phyloP scores from a whole-genome alignment of 2,888 invertebrate species.

The Cybosia mesomella region DNA sequence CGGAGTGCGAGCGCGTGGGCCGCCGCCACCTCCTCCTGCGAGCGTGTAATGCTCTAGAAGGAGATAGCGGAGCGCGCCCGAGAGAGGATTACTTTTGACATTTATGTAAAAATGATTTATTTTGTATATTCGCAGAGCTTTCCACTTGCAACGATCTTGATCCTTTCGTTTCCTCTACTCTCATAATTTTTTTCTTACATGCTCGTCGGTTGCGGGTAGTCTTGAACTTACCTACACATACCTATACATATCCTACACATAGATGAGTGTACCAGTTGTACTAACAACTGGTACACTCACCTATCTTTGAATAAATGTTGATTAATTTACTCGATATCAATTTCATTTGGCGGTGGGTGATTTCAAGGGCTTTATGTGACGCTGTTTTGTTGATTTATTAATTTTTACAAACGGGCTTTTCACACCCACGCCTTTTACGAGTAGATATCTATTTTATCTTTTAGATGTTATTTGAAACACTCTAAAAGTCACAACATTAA shows the following conservation, averaged over 20 bases:
- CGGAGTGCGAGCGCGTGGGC: too few species aligned
- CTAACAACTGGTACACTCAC: background rate
- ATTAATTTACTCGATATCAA: constrained; percentile 3
- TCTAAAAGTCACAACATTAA: background rate
- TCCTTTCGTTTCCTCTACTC: too few species aligned
- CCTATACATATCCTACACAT: background rate
- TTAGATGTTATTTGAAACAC: background rate
- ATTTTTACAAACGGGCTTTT: background rate
- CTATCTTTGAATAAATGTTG: background rate
- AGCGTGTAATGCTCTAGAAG: too few species aligned
- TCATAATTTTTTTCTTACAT: too few species aligned
- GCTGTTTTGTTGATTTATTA: background rate
- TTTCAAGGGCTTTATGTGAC: background rate
- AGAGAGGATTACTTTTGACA: too few species aligned
- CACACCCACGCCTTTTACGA: background rate
- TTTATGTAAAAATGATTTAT: too few species aligned
- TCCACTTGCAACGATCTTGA: too few species aligned
- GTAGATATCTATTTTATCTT: background rate
- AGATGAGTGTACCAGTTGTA: background rate
- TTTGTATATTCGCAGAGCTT: too few species aligned
- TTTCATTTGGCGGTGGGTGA: background rate
- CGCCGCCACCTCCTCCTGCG: too few species aligned
- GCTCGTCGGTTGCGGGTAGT: too few species aligned
- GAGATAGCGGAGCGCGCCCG: too few species aligned
- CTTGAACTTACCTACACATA: too few species aligned